A percentile compares a stretch with the other conserved stretches of the same genome.
Conservation (phyloP, 2,797 vertebrate species). For the Ispidina picta region DNA sequence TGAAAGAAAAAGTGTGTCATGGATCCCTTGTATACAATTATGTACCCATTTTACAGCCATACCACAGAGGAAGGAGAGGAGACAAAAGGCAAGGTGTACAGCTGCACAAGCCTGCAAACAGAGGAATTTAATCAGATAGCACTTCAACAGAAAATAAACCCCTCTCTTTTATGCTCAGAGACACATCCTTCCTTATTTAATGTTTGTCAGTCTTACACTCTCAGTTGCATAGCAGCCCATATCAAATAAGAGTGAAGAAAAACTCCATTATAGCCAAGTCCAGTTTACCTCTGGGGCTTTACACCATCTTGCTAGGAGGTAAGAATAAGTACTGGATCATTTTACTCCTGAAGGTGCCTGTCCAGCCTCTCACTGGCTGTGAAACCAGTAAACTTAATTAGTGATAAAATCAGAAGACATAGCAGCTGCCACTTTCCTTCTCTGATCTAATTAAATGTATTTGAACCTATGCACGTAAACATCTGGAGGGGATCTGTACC, state of each 20-base stretch:
- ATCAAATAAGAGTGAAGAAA: not conserved
- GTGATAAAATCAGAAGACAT: not conserved
- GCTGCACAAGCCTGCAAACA: not conserved
- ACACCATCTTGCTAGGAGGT: not conserved
- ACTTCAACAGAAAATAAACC: not conserved
- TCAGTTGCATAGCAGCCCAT: not conserved
- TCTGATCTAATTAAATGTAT: not conserved
- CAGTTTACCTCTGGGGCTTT: not conserved
- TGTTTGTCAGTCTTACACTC: not conserved
- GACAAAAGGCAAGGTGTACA: not conserved
- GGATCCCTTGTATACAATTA: rapidly evolving
- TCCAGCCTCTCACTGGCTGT: not conserved
- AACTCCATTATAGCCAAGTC: not conserved
- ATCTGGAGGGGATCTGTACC: rapidly evolving
- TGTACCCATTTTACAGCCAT: not conserved
- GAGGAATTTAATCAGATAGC: not conserved
- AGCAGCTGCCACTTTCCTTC: not conserved
- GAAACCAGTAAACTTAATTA: not conserved
- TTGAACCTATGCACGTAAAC: not conserved
- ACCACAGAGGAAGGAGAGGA: not conserved
- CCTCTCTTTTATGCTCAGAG: not conserved
- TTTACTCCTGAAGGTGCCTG: not conserved
- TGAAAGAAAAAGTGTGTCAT: rapidly evolving
- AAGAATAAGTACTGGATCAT: not conserved
- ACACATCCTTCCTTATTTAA: not conserved